These are phyloP conservation scores for Metridium senile DNA, from an alignment of 92 coral and sea anemone species.

Conservation along the genomic window DNA sequence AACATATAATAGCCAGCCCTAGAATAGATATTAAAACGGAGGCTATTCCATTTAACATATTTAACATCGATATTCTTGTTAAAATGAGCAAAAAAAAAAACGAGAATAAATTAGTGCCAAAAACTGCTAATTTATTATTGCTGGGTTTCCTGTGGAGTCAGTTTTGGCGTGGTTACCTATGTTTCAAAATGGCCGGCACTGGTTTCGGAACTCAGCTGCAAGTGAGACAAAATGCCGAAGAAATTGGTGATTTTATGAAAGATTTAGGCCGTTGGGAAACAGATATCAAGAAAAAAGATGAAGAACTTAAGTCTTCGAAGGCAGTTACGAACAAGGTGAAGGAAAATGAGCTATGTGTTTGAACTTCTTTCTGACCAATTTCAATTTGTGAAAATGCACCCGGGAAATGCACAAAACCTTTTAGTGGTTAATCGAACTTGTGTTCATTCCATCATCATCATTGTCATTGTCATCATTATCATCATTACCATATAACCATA, in stretches of 20 bases:
- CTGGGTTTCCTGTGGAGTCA: conserved; percentile 18
- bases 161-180: conserved; percentile 11
- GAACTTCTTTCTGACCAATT: no score
- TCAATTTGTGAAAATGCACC: no score
- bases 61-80: no score
- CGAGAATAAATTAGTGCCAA: not conserved
- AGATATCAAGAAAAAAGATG: conserved; percentile 81
- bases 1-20: no score
- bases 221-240: conserved; percentile 91
- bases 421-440: no score
- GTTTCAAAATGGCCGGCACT: conserved; percentile 83
- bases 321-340: conserved; percentile 61
- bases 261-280: conserved; percentile 89
- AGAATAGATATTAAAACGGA: no score
- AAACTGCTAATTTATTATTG: not conserved
- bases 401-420: no score
- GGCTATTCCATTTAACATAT: no score
- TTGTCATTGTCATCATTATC: no score
- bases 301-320: conserved; percentile 73
- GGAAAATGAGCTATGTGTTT: not conserved
- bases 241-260: conserved; percentile 80
- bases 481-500: no score
- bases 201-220: conserved; percentile 76
- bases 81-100: not conserved
- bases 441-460: no score